A percentile compares a stretch with the other conserved stretches of the same genome.
phyloP scores from a whole-genome alignment of 64 coral and sea anemone species.

The Trachythela sp. region DNA sequence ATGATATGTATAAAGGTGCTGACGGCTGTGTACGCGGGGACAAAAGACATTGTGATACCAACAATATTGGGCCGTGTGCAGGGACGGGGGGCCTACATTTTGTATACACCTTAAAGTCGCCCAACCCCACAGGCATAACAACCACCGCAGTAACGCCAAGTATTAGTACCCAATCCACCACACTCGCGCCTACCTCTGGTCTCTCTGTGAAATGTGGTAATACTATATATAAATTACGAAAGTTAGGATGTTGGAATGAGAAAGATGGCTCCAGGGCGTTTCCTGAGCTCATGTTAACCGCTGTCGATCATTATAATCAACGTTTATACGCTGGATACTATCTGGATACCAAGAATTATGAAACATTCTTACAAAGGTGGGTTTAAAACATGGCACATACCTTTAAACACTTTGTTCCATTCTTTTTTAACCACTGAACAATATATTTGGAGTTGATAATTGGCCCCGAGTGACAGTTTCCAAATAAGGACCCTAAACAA shows the following conservation, averaged over 20 bases:
- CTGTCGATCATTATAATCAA: neutral
- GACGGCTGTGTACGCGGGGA: conserved; percentile 6
- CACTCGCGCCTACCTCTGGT: neutral
- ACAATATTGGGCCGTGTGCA: neutral
- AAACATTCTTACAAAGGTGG: neutral
- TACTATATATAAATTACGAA: neutral
- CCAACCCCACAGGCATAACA: neutral
- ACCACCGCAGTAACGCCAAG: neutral
- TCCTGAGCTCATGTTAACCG: neutral
- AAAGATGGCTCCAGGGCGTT: neutral
- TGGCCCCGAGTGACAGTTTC: too few relatives aligned
- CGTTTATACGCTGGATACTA: neutral
- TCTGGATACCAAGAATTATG: neutral
- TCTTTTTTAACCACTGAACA: too few relatives aligned
- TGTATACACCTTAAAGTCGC: neutral
- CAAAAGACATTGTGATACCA: neutral
- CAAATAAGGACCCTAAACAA: too few relatives aligned
- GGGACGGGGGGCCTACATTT: neutral
- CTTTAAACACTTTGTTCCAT: neutral
- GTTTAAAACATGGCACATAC: neutral
- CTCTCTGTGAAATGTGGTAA: conserved; percentile 1
- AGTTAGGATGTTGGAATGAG: neutral
- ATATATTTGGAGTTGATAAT: too few relatives aligned
- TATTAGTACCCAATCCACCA: neutral
- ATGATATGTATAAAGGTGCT: conserved; percentile 36